Evolutionary conservation across 2,797 vertebrate genomes (phyloP).

Genomic region (Notoglanidium macrostoma): DNA sequence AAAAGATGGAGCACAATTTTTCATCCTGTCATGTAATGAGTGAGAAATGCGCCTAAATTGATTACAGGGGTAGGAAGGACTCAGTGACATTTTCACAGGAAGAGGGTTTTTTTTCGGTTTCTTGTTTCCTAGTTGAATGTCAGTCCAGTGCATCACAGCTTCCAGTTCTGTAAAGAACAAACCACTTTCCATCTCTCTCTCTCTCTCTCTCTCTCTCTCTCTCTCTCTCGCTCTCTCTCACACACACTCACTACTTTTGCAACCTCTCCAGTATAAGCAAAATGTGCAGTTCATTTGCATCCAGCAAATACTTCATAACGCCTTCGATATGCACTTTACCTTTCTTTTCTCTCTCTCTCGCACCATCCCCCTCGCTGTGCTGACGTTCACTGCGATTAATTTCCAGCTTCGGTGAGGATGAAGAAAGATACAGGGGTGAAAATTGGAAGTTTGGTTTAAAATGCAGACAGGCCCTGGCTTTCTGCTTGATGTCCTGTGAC

Average conservation of each 20-base stretch:
- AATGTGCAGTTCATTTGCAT: conserved; percentile 68
- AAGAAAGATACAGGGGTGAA: conserved; percentile 72
- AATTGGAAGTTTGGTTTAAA: conserved; percentile 87
- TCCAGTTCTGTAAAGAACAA: conserved; percentile 58
- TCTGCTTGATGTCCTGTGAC: conserved; percentile 93
- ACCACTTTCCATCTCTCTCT: conserved; percentile 25
- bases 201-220: conserved; percentile 1
- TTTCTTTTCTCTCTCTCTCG: conserved; percentile 57
- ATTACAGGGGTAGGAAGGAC: conserved; percentile 56
- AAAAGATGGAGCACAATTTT: conserved; percentile 67
- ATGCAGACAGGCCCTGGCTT: conserved; percentile 88
- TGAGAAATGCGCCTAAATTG: conserved; percentile 66
- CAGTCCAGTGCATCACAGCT: conserved; percentile 53
- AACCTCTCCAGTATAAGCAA: conserved; percentile 22
- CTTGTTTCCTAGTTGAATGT: conserved; percentile 60
- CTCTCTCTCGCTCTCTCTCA: not conserved
- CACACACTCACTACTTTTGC: conserved; percentile 1
- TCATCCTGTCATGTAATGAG: conserved; percentile 69
- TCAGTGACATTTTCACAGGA: conserved; percentile 64
- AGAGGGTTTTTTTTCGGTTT: conserved; percentile 24
- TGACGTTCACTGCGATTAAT: conserved; percentile 80
- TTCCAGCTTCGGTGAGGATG: conserved; percentile 85
- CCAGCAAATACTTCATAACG: conserved; percentile 72
- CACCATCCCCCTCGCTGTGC: conserved; percentile 63
- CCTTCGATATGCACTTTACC: conserved; percentile 68